Evolutionary conservation across 2,113 vertebrate genomes (phyloP).

Genomic region (Alligator mississippiensis): DNA sequence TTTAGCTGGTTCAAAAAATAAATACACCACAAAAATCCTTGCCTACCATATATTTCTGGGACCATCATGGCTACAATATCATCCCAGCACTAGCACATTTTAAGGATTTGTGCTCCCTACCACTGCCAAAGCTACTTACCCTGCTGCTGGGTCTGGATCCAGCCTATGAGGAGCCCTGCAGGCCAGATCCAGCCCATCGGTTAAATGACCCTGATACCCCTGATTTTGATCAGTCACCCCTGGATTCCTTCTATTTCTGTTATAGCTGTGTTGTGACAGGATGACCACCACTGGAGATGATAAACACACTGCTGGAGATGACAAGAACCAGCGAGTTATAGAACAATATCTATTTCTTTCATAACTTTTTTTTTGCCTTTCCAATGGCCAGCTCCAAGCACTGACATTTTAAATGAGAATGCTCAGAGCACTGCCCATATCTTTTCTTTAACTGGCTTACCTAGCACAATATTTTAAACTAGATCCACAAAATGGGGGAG

Average conservation of each 20-base stretch:
- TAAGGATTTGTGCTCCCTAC: no score
- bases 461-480: neutral
- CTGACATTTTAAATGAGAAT: accelerated
- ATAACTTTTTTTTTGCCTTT: neutral
- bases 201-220: no score
- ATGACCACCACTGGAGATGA: neutral
- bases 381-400: neutral
- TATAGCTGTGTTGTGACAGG: neutral
- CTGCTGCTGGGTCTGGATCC: no score
- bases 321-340: neutral
- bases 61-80: no score
- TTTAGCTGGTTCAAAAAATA: no score
- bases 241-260: neutral
- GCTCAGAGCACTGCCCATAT: neutral
- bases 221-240: neutral
- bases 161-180: no score
- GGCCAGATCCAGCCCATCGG: no score
- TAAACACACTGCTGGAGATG: neutral
- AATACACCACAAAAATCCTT: no score
- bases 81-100: no score
- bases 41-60: no score
- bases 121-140: no score
- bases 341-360: neutral
- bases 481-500: neutral
- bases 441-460: neutral